Evolutionary conservation across 2,113 vertebrate species (phyloP), one percentile per base, ranked within the genome.

Genomic region (Eulacestoma nigropectus): DNA sequence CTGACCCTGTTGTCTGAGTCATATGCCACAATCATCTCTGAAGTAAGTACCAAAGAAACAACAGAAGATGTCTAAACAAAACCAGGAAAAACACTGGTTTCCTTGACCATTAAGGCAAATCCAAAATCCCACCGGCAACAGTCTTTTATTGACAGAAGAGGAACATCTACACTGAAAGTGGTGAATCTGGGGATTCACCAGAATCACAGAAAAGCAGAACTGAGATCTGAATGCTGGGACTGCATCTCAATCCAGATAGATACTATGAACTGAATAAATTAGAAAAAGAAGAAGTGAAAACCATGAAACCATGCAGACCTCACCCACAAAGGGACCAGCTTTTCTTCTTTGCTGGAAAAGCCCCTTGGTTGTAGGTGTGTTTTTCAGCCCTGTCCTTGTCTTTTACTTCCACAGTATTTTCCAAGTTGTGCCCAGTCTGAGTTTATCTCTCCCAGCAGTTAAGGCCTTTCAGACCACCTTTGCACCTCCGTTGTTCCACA

Each of bases 61-160:
- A 93, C 16, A 60, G 47, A 95, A 91, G 68, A 25, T 39, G 88
- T 67, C 39, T 85, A 44, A 84, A 77, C 27, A 85, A 91, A 89
- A 82, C 10, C 10, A 73, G 11, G 12, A 39, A 75, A 46, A 59
- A 16, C 35, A 50, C 14, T 83, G 50, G 15, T 89, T 96, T 91
- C 39, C 72, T 69, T 55, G 19, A 59, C 82, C 82, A 59, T 56
- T 70, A 46, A 94, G 47, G 39, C 55, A 22, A 90, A 81, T 32
- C 46, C 17, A 32, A 90, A 95, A 95, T 84, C 72, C 68, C 55
- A 64, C 46, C 17, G 17, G 13, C 75, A 82, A 46, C 37, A 84
- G 26, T 16, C 26, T 83, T 91, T 49, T 77, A 13, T 85, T 95
- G 81, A 84, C 56, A 92, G 68, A 84, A 77, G 60, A 84, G 12